phyloP scores from a whole-genome alignment of 1,140 invertebrate species.

The Acromyrmex charruanus region DNA sequence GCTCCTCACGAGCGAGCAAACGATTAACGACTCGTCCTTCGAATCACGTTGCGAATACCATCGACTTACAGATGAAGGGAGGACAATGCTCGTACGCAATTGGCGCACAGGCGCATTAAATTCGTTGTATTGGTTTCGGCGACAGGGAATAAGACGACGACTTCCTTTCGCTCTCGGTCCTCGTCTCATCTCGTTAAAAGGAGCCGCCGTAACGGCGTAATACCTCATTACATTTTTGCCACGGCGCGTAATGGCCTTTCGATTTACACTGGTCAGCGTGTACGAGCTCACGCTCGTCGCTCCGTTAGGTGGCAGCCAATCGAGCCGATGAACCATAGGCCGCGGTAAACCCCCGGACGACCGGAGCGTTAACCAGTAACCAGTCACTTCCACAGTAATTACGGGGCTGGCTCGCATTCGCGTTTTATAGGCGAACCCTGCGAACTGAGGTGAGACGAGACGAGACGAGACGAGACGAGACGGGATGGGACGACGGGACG shows the following conservation, averaged over 20 bases:
- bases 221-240: constrained; percentile 80
- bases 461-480: constrained; percentile 58
- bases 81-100: not conserved
- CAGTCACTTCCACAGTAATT: constrained; percentile 81
- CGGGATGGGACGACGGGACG: not conserved
- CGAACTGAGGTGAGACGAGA: constrained; percentile 73
- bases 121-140: constrained; percentile 64
- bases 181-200: constrained; percentile 71
- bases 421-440: constrained; percentile 81
- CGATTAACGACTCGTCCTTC: not conserved
- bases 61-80: not conserved
- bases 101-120: constrained; percentile 52
- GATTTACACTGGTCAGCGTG: constrained; percentile 75
- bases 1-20: not conserved
- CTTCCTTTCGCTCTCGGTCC: constrained; percentile 24
- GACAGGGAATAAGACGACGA: not conserved
- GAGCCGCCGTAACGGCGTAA: constrained; percentile 72
- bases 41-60: not conserved
- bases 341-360: constrained; percentile 62
- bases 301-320: constrained; percentile 80
- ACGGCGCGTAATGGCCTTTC: constrained; percentile 78
- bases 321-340: constrained; percentile 74
- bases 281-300: constrained; percentile 21
- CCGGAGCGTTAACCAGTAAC: constrained; percentile 74
- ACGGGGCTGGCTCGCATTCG: constrained; percentile 78